Evolutionary conservation across 2,888 invertebrate genomes (phyloP).

Genomic region (Patella ulyssiponensis): DNA sequence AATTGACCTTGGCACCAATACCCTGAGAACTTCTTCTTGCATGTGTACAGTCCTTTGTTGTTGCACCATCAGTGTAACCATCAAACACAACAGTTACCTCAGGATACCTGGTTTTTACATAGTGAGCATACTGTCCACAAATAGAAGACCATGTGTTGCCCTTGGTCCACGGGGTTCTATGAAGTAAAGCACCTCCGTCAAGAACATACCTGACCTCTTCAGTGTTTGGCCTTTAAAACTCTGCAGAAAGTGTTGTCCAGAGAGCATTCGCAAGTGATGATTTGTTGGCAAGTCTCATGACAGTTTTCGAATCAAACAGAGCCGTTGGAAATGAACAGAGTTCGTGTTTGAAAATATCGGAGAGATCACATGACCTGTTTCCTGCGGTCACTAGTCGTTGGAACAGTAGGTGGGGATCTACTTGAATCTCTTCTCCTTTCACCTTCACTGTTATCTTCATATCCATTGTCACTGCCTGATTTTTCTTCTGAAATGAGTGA

Average conservation of each 20-base stretch:
- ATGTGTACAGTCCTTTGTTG: slow-evolving; percentile 26
- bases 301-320: not conserved
- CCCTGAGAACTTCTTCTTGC: slow-evolving; percentile 11
- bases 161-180: slow-evolving; percentile 7
- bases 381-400: no score
- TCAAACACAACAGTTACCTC: no score
- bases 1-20: slow-evolving; percentile 23
- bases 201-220: slow-evolving; percentile 12
- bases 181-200: slow-evolving; percentile 8
- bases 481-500: no score
- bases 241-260: slow-evolving; percentile 12
- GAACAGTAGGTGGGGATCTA: no score
- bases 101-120: no score
- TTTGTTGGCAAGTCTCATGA: slow-evolving; percentile 16
- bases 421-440: no score
- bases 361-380: no score
- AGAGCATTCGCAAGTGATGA: slow-evolving; percentile 17
- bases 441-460: no score
- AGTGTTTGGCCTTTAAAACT: slow-evolving; percentile 4
- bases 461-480: no score
- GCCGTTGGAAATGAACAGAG: slow-evolving; percentile 32
- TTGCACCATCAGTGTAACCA: not conserved
- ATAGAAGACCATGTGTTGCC: slow-evolving; percentile 4
- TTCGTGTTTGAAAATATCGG: no score
- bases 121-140: not conserved